Evolutionary conservation across 2,888 invertebrate species (phyloP).

Genomic region (Silvanus unidentatus): DNA sequence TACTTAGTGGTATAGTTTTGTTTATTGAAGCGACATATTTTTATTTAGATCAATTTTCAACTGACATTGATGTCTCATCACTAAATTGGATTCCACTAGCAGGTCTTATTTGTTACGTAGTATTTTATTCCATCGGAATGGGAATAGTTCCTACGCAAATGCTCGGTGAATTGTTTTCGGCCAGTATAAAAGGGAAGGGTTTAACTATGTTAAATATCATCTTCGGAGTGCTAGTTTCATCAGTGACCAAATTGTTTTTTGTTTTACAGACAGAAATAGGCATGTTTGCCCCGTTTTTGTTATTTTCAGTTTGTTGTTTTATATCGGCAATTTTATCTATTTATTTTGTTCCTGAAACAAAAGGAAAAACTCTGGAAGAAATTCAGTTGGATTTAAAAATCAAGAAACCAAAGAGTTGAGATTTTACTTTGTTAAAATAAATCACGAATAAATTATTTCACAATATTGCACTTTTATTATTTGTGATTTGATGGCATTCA

Average conservation of each 20-base stretch:
- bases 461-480: too few species aligned
- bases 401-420: too few species aligned
- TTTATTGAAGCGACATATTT: slow-evolving; percentile 26
- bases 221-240: slow-evolving; percentile 24
- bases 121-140: slow-evolving; percentile 24
- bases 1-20: slow-evolving; percentile 23
- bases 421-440: too few species aligned
- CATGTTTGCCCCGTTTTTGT: slow-evolving; percentile 29
- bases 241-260: slow-evolving; percentile 33
- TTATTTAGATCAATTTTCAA: slow-evolving; percentile 19
- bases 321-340: slow-evolving; percentile 27
- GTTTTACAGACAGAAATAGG: slow-evolving; percentile 28
- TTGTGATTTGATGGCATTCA: too few species aligned
- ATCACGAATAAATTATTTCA: too few species aligned
- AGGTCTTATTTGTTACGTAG: slow-evolving; percentile 30
- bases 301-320: slow-evolving; percentile 29
- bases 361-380: too few species aligned
- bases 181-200: slow-evolving; percentile 33
- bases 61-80: slow-evolving; percentile 20
- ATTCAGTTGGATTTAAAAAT: too few species aligned
- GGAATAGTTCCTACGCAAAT: slow-evolving; percentile 34
- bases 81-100: slow-evolving; percentile 32
- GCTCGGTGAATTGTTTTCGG: slow-evolving; percentile 34
- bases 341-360: slow-evolving; percentile 37
- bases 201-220: slow-evolving; percentile 27